Conservation (phyloP, 1,140 invertebrate species). For the Tigriopus japonicus region DNA sequence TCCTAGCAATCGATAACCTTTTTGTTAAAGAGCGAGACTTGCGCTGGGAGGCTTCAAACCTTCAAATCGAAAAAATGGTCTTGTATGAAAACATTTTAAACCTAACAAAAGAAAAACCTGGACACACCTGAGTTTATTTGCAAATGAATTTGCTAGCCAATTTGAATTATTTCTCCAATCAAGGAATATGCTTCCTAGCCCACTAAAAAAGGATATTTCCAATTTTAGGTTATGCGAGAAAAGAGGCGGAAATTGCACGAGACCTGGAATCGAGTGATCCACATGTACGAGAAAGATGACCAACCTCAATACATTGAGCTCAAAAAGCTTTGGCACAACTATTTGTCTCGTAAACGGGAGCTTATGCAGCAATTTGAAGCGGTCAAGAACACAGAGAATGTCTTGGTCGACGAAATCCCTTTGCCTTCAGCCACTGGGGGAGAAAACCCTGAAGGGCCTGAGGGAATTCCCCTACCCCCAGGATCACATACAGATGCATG, state of each 20-base stretch:
- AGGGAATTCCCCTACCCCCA: slow-evolving; percentile 9
- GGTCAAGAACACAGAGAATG: slow-evolving; percentile 76
- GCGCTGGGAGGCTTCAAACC: no score
- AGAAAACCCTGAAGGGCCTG: slow-evolving; percentile 12
- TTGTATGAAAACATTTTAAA: no score
- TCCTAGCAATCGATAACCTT: no score
- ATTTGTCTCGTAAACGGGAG: slow-evolving; percentile 67
- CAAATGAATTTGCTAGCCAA: no score
- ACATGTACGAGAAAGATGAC: slow-evolving; percentile 95
- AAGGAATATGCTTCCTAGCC: no score
- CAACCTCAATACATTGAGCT: slow-evolving; percentile 78
- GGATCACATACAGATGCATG: no score
- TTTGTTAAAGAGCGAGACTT: no score
- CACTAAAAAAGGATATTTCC: no score
- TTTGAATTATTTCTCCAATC: no score
- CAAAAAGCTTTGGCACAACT: slow-evolving; percentile 72
- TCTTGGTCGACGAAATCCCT: slow-evolving; percentile 89
- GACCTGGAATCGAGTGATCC: slow-evolving; percentile 77
- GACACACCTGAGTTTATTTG: no score
- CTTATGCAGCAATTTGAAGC: slow-evolving; percentile 83
- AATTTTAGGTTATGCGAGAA: slow-evolving; percentile 47
- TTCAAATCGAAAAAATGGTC: no score
- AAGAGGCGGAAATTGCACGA: slow-evolving; percentile 89
- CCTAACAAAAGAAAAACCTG: no score
- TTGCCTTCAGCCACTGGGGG: slow-evolving; percentile 43